phyloP scores from a whole-genome alignment of 2,888 invertebrate genomes.

The Gonocerus acuteangulatus region DNA sequence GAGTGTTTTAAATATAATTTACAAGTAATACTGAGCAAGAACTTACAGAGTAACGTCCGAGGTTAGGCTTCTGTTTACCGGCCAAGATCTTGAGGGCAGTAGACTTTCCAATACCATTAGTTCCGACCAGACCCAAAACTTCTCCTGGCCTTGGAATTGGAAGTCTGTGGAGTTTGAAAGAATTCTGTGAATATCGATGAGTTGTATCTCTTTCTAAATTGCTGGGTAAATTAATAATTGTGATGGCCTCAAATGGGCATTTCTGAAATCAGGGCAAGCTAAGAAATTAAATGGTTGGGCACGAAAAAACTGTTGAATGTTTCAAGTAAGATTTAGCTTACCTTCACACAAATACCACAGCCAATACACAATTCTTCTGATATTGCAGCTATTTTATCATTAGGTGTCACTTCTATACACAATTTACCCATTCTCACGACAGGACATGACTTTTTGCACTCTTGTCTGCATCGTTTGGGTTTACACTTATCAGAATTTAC shows the following conservation, averaged over 20 bases:
- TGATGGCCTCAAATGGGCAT: slow-evolving; percentile 99
- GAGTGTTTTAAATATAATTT: too few relatives aligned
- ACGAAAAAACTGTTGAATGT: neutral
- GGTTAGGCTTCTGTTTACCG: slow-evolving; percentile 96
- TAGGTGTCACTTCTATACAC: slow-evolving; percentile 94
- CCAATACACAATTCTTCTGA: slow-evolving; percentile 98
- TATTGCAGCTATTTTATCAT: slow-evolving; percentile 91
- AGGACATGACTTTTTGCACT: slow-evolving; percentile 97
- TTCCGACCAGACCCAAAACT: slow-evolving; percentile 94
- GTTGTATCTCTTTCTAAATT: slow-evolving; percentile 97
- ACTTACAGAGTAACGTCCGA: slow-evolving; percentile 81
- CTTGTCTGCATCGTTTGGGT: slow-evolving; percentile 96
- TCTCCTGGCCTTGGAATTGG: slow-evolving; percentile 97
- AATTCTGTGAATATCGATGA: slow-evolving; percentile 96
- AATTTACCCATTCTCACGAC: slow-evolving; percentile 98
- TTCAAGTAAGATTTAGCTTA: slow-evolving; percentile 43
- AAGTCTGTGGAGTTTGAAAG: slow-evolving; percentile 94
- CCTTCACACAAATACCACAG: slow-evolving; percentile 99
- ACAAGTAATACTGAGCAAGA: too few relatives aligned
- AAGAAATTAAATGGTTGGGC: neutral
- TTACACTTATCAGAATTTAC: slow-evolving; percentile 97
- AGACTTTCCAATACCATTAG: slow-evolving; percentile 99
- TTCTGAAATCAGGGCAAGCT: slow-evolving; percentile 62
- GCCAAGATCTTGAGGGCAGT: slow-evolving; percentile 97
- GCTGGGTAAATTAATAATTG: slow-evolving; percentile 96